These are phyloP conservation scores for Chrysotoxum bicinctum DNA, from an alignment of 2,888 invertebrate species.

Conservation along the genomic window DNA sequence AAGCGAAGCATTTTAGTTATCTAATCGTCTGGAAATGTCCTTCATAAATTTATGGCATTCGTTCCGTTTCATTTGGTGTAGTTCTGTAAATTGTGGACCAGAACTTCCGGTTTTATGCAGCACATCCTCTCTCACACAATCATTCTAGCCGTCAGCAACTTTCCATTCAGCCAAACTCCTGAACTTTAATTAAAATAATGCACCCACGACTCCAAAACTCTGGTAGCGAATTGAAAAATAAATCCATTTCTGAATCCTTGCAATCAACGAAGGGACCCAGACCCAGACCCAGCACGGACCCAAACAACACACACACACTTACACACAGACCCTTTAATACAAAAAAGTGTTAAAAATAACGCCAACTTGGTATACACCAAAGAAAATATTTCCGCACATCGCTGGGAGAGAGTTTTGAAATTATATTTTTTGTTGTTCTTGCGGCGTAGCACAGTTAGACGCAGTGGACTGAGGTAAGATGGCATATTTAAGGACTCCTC, in stretches of 20 bases:
- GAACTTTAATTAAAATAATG: slow-evolving; percentile 73
- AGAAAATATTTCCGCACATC: slow-evolving; percentile 53
- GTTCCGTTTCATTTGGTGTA: slow-evolving; percentile 63
- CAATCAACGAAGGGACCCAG: slow-evolving; percentile 56
- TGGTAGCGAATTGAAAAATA: slow-evolving; percentile 67
- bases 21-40: slow-evolving; percentile 67
- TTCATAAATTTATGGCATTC: slow-evolving; percentile 58
- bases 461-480: slow-evolving; percentile 34
- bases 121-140: not conserved
- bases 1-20: slow-evolving; percentile 44
- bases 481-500: slow-evolving; percentile 41
- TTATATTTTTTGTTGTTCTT: slow-evolving; percentile 23
- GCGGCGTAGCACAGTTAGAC: slow-evolving; percentile 20
- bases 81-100: slow-evolving; percentile 54
- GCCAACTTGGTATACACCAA: slow-evolving; percentile 47
- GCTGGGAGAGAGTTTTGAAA: slow-evolving; percentile 22
- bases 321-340: not conserved
- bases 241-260: slow-evolving; percentile 64
- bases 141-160: slow-evolving; percentile 52
- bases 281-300: slow-evolving; percentile 30
- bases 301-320: not conserved
- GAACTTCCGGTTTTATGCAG: slow-evolving; percentile 35
- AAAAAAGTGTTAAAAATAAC: slow-evolving; percentile 67
- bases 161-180: slow-evolving; percentile 50
- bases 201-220: slow-evolving; percentile 54